A percentile compares a stretch with the other conserved stretches of the same genome.
These are phyloP conservation scores for Linyphia triangularis DNA, from an alignment of 2,888 invertebrate species.

Conservation along the genomic window DNA sequence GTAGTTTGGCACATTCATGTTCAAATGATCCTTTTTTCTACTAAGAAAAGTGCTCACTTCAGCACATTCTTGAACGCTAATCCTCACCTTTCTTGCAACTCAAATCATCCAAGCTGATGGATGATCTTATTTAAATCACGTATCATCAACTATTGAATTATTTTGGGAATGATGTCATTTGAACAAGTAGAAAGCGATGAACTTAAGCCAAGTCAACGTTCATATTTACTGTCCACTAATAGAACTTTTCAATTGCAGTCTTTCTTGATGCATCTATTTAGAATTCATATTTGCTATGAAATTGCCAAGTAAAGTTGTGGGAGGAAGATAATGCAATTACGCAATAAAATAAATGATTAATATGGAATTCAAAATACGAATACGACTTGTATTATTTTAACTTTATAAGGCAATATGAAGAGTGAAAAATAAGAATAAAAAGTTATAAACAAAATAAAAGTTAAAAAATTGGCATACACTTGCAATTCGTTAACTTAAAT, in stretches of 20 bases:
- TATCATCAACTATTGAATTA: neutral
- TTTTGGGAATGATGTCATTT: neutral
- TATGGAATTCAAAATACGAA: too few species aligned
- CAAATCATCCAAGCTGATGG: neutral
- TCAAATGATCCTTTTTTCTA: neutral
- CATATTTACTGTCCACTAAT: neutral
- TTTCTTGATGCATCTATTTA: neutral
- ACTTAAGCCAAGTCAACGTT: neutral
- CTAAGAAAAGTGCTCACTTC: neutral
- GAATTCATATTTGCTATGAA: neutral
- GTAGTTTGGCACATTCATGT: neutral
- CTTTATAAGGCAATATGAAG: too few species aligned
- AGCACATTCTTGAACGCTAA: neutral
- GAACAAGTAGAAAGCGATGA: neutral
- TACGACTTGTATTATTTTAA: too few species aligned
- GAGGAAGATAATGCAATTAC: too few species aligned
- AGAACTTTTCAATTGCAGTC: neutral
- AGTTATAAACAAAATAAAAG: too few species aligned
- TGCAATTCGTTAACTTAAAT: too few species aligned
- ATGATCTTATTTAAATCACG: slow-evolving; percentile 1
- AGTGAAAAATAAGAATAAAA: too few species aligned
- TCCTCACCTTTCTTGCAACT: neutral
- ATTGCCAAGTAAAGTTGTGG: too few species aligned
- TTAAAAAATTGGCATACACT: too few species aligned
- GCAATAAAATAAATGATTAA: too few species aligned